phyloP scores from a whole-genome alignment of 2,797 vertebrate genomes.

The Hippoglossus hippoglossus region DNA sequence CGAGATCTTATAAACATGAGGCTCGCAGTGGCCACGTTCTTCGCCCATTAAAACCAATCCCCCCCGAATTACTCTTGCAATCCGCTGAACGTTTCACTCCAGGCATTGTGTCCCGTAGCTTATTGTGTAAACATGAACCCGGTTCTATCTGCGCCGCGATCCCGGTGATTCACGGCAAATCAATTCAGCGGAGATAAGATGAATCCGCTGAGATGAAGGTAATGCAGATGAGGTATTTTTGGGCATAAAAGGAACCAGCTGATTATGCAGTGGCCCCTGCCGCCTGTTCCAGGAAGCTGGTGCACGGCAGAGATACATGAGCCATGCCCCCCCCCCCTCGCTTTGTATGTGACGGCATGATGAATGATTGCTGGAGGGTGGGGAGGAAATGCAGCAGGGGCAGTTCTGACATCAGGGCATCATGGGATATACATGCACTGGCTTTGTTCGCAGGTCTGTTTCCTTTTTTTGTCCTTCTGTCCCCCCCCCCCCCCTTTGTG shows the following conservation, averaged over 20 bases:
- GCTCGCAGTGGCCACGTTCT: conserved; percentile 38
- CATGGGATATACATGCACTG: conserved; percentile 59
- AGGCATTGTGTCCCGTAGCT: conserved; percentile 56
- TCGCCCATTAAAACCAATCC: conserved; percentile 55
- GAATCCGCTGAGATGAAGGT: conserved; percentile 59
- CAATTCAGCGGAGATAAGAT: conserved; percentile 63
- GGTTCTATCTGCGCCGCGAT: conserved; percentile 56
- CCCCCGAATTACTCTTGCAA: conserved; percentile 28
- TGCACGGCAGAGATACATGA: conserved; percentile 56
- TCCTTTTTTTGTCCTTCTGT: conserved; percentile 17
- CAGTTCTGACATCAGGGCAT: conserved; percentile 60
- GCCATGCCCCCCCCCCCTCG: conserved; percentile 17
- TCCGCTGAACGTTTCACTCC: conserved; percentile 35
- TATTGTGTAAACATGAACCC: conserved; percentile 70
- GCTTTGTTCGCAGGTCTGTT: conserved; percentile 44
- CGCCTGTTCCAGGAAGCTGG: conserved; percentile 56
- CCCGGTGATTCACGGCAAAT: conserved; percentile 65
- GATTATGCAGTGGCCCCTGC: conserved; percentile 62
- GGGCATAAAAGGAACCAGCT: conserved; percentile 57
- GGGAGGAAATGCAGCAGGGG: conserved; percentile 49
- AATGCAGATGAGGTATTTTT: conserved; percentile 75
- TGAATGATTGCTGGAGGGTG: conserved; percentile 64
- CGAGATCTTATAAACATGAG: conserved; percentile 36
- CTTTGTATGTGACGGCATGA: conserved; percentile 66
- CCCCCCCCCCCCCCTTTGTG: conserved; percentile 14